A percentile compares a stretch with the other conserved stretches of the same genome.
phyloP scores from a whole-genome alignment of 2,797 vertebrate genomes.

The Arctocebus calabarensis region DNA sequence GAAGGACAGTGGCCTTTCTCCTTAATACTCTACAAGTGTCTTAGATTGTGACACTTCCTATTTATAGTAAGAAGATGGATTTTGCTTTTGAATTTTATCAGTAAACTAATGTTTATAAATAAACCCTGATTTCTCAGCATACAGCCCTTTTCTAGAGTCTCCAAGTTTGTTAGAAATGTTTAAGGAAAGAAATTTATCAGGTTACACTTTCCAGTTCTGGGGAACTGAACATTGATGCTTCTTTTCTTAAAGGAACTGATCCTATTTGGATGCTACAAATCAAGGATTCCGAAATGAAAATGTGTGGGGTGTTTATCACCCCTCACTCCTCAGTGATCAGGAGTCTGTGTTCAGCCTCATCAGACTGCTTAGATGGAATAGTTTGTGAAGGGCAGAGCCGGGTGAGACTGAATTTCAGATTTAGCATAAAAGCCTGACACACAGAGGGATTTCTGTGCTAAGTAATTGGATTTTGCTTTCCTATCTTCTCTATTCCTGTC shows the following conservation, averaged over 20 bases:
- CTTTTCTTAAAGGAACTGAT: constrained; percentile 43
- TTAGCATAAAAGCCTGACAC: constrained; percentile 54
- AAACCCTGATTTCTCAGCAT: neutral
- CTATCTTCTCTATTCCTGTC: constrained; percentile 51
- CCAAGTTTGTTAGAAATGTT: constrained; percentile 34
- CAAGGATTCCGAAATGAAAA: constrained; percentile 81
- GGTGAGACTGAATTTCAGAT: constrained; percentile 75
- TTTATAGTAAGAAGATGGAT: constrained; percentile 23
- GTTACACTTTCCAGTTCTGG: constrained; percentile 7
- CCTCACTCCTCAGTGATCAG: constrained; percentile 67
- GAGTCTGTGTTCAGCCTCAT: constrained; percentile 79
- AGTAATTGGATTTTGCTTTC: constrained; percentile 53
- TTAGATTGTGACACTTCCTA: neutral
- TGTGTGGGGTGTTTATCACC: constrained; percentile 70
- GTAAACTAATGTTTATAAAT: constrained; percentile 36
- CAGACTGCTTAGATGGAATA: constrained; percentile 62
- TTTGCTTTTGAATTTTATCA: constrained; percentile 53
- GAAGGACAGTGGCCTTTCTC: constrained; percentile 54
- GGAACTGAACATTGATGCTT: constrained; percentile 35
- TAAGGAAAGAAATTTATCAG: constrained; percentile 53
- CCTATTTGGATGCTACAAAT: constrained; percentile 27
- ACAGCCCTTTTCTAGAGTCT: neutral
- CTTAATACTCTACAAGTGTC: neutral
- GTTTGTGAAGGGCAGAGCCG: constrained; percentile 77
- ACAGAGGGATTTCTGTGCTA: constrained; percentile 70